phyloP scores from a whole-genome alignment of 1,140 invertebrate genomes.

The Papilio polyxenes region DNA sequence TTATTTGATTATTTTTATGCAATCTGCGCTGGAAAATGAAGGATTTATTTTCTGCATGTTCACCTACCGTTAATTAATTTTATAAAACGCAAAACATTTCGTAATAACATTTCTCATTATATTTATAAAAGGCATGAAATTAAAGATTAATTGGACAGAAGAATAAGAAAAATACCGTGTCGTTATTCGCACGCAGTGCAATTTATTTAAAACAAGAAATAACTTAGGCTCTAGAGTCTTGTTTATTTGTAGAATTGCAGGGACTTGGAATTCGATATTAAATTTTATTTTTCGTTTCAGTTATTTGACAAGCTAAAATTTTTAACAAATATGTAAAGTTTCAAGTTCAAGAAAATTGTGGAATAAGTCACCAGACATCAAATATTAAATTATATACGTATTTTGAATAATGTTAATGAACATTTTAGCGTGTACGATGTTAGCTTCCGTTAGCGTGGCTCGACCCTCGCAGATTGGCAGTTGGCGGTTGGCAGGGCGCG shows the following conservation, averaged over 20 bases:
- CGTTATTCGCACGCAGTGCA: conserved; percentile 31
- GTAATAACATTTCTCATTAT: conserved; percentile 40
- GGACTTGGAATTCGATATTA: neutral
- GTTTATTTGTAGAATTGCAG: neutral
- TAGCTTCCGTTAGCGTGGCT: conserved; percentile 33
- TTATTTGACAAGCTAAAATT: neutral
- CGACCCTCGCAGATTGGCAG: conserved; percentile 71
- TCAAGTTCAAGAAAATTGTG: neutral
- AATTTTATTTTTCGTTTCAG: neutral
- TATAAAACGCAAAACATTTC: conserved; percentile 55
- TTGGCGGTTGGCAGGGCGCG: conserved; percentile 47
- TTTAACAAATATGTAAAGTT: neutral
- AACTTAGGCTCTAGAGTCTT: conserved; percentile 18
- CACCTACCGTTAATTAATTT: conserved; percentile 76
- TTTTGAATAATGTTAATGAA: conserved; percentile 22
- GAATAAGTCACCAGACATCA: neutral
- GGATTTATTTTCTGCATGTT: conserved; percentile 74
- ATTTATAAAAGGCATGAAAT: conserved; percentile 43
- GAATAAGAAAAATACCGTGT: conserved; percentile 35
- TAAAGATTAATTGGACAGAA: conserved; percentile 38
- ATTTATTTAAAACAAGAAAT: conserved; percentile 35
- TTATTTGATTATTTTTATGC: conserved; percentile 80
- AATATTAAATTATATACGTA: neutral
- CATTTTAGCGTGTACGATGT: conserved; percentile 29
- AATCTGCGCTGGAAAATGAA: conserved; percentile 77